These are phyloP conservation scores for Gephyroberyx darwinii DNA, from an alignment of 2,797 vertebrate species.

Conservation along the genomic window DNA sequence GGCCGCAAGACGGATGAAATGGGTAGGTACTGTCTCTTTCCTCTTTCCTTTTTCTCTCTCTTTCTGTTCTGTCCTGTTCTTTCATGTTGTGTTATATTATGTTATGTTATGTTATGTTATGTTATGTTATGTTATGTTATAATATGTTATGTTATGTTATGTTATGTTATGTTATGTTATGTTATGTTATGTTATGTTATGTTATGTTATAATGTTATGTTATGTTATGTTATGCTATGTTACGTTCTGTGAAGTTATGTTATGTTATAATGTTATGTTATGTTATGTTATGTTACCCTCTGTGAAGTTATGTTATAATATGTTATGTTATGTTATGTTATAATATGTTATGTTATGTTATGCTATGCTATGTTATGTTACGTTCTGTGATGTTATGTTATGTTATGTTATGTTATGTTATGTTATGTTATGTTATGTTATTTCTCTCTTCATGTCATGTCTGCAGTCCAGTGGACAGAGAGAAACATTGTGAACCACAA, in stretches of 20 bases:
- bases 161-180: too few relatives aligned
- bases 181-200: background rate
- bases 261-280: background rate
- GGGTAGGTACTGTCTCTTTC: slow-evolving; percentile 13
- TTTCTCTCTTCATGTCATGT: background rate
- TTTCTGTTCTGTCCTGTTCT: background rate
- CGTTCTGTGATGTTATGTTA: background rate
- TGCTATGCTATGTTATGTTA: too few relatives aligned
- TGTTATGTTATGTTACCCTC: too few relatives aligned
- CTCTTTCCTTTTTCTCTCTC: background rate
- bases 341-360: too few relatives aligned
- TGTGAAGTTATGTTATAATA: too few relatives aligned
- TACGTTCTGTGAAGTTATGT: too few relatives aligned
- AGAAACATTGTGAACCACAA: slow-evolving; percentile 59
- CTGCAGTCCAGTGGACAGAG: slow-evolving; percentile 66
- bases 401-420: too few relatives aligned
- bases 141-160: too few relatives aligned
- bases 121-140: too few relatives aligned
- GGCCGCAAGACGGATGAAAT: slow-evolving; percentile 64
- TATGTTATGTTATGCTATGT: too few relatives aligned
- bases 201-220: too few relatives aligned
- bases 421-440: background rate
- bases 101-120: too few relatives aligned
- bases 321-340: background rate
- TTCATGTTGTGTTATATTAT: background rate